A percentile compares a stretch with the other conserved stretches of the same genome.
phyloP scores from a whole-genome alignment of 2,888 invertebrate genomes.

The Steinernema hermaphroditum region DNA sequence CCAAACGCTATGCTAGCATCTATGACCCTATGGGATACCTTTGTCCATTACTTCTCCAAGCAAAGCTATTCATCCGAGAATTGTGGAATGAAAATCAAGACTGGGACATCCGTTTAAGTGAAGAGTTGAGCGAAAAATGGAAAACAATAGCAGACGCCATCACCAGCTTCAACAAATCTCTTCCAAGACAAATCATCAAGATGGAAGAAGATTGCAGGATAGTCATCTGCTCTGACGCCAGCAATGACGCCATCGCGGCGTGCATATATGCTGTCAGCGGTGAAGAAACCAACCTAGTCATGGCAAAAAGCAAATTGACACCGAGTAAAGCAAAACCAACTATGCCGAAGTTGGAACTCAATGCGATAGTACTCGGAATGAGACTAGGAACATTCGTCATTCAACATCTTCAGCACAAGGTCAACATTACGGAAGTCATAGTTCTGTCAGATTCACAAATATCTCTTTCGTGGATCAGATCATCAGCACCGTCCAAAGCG shows the following conservation, averaged over 20 bases:
- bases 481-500: background rate
- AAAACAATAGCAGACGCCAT: background rate
- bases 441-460: background rate
- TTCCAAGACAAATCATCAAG: background rate
- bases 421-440: background rate
- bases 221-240: background rate
- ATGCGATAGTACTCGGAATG: background rate
- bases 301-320: conserved; percentile 10
- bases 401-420: background rate
- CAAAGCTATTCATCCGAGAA: conserved; percentile 37
- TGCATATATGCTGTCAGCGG: background rate
- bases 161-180: background rate
- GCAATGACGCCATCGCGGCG: background rate
- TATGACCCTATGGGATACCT: conserved; percentile 15
- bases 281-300: background rate
- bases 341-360: background rate
- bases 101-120: conserved; percentile 34
- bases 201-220: background rate
- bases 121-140: background rate
- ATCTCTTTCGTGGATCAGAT: background rate
- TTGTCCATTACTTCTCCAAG: conserved; percentile 25
- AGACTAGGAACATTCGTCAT: background rate
- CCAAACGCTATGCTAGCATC: background rate
- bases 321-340: background rate
- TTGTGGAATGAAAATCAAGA: conserved; percentile 31